Evolutionary conservation across 2,888 invertebrate species (phyloP).

Genomic region (Pherbina coryleti): DNA sequence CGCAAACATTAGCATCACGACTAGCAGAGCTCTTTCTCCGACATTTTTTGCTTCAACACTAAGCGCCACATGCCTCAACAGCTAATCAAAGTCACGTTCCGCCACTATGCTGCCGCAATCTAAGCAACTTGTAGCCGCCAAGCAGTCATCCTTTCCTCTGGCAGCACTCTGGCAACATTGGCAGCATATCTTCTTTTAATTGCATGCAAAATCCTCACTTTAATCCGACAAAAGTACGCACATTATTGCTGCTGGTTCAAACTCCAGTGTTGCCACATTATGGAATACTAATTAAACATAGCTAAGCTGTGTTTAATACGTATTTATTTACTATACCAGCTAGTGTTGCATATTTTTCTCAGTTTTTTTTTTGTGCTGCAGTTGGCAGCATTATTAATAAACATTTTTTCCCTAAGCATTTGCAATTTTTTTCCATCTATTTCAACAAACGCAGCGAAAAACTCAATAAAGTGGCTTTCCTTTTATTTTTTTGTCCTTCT

Average conservation of each 20-base stretch:
- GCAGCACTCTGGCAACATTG: neutral
- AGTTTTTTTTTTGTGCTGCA: neutral
- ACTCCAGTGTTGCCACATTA: neutral
- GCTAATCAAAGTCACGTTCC: neutral
- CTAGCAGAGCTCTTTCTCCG: too few species aligned
- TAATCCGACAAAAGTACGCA: constrained; percentile 33
- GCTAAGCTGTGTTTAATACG: constrained; percentile 30
- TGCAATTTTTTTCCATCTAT: neutral
- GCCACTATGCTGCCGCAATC: neutral
- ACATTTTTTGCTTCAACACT: neutral
- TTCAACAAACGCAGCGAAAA: neutral
- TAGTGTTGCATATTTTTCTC: neutral
- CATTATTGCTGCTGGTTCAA: neutral
- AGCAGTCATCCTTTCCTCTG: too few species aligned
- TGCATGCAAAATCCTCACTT: constrained; percentile 34
- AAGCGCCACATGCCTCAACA: neutral
- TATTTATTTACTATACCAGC: neutral
- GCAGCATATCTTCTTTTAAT: constrained; percentile 32
- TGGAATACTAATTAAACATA: constrained; percentile 17
- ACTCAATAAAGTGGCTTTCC: neutral
- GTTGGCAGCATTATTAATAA: constrained; percentile 3
- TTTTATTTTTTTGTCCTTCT: too few species aligned
- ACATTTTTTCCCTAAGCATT: neutral
- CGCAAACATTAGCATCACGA: too few species aligned
- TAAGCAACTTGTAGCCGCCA: neutral